Conservation (phyloP, 2,797 vertebrate genomes). For the Microchirus variegatus region DNA sequence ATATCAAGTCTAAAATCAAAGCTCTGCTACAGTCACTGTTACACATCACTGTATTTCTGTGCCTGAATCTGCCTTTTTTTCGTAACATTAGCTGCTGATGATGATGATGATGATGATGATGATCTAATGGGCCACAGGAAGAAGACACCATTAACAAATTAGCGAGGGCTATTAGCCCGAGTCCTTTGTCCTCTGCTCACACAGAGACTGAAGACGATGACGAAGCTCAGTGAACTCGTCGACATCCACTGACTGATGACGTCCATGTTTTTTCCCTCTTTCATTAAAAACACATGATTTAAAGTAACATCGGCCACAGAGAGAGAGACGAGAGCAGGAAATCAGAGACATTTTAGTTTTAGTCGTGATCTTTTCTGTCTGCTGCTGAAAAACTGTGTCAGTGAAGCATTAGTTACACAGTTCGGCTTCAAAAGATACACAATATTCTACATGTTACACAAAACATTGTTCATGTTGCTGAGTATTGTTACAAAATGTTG, state of each 20-base stretch:
- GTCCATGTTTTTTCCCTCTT: too few species aligned
- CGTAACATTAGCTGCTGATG: slow-evolving; percentile 62
- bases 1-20: slow-evolving; percentile 57
- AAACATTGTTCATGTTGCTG: too few species aligned
- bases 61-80: slow-evolving; percentile 57
- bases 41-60: slow-evolving; percentile 35
- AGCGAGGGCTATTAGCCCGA: slow-evolving; percentile 53
- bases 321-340: too few species aligned
- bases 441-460: too few species aligned
- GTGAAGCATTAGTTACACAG: too few species aligned
- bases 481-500: too few species aligned
- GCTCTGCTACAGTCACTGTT: slow-evolving; percentile 38
- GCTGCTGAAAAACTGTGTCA: too few species aligned
- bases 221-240: slow-evolving; percentile 13
- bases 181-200: slow-evolving; percentile 16
- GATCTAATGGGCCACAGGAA: slow-evolving; percentile 70
- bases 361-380: too few species aligned
- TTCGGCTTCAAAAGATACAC: too few species aligned
- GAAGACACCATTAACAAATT: slow-evolving; percentile 68
- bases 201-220: slow-evolving; percentile 33
- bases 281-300: too few species aligned
- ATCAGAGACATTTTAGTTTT: too few species aligned
- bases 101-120: slow-evolving; percentile 43
- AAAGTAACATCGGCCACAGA: too few species aligned
- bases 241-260: neutral